Conservation (phyloP, 2,797 vertebrate species). For the Cirrhinus molitorella region DNA sequence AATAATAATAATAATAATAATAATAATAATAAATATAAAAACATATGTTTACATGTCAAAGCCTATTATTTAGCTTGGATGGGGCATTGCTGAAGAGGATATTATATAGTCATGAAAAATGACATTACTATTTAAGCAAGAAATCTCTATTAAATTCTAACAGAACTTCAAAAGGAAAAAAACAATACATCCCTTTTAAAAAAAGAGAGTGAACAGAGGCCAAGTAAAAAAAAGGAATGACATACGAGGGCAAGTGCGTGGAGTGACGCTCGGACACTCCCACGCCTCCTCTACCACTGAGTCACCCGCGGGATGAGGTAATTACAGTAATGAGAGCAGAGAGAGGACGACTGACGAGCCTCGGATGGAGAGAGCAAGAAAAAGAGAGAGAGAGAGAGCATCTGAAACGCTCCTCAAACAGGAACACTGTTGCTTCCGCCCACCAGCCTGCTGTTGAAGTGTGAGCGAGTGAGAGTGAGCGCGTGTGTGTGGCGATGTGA, state of each 20-base stretch:
- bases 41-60: not conserved
- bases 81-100: not conserved
- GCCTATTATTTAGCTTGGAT: not conserved
- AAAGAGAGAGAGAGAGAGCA: not conserved
- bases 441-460: slow-evolving; percentile 65
- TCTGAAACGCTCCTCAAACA: slow-evolving; percentile 24
- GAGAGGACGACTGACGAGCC: slow-evolving; percentile 30
- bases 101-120: not conserved
- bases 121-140: not conserved
- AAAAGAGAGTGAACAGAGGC: slow-evolving; percentile 10
- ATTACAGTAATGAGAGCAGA: slow-evolving; percentile 59
- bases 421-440: slow-evolving; percentile 59
- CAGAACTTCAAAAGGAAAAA: not conserved
- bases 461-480: slow-evolving; percentile 44
- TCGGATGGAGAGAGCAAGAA: slow-evolving; percentile 18
- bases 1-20: too few species aligned
- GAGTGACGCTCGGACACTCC: slow-evolving; percentile 51
- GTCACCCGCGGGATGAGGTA: slow-evolving; percentile 59
- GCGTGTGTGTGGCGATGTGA: slow-evolving; percentile 41
- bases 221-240: not conserved
- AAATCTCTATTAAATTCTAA: not conserved
- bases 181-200: not conserved
- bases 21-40: not conserved
- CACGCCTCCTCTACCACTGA: slow-evolving; percentile 54
- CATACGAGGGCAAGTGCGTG: not conserved